Percentiles rank a stretch among this genome's conserved stretches.
Evolutionary conservation across 2,113 vertebrate species (phyloP).

Genomic region (Ammodramus savannarum): DNA sequence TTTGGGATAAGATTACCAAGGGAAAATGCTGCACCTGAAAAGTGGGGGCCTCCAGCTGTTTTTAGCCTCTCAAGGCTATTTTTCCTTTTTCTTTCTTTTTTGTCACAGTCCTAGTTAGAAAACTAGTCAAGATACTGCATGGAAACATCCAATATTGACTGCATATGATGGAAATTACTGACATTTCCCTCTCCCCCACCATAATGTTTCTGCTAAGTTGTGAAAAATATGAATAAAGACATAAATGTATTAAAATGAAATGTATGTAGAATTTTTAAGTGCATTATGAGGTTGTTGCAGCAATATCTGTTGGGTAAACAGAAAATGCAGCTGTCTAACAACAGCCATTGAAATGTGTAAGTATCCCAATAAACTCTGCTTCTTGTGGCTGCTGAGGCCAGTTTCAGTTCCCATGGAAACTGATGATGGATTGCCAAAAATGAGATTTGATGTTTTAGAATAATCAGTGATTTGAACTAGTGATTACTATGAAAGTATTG

Average conservation of each 20-base stretch:
- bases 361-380: constrained; percentile 50
- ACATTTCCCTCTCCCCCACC: not conserved
- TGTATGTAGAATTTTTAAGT: not conserved
- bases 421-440: constrained; percentile 61
- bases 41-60: not conserved
- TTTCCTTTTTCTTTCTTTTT: not conserved
- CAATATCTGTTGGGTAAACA: constrained; percentile 46
- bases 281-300: not conserved
- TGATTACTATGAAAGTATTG: constrained; percentile 23
- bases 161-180: not conserved
- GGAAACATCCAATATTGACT: not conserved
- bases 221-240: not conserved
- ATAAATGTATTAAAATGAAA: constrained; percentile 16
- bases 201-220: not conserved
- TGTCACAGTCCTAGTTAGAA: not conserved
- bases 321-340: constrained; percentile 42
- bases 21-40: not conserved
- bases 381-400: constrained; percentile 11
- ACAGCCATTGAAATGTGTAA: constrained; percentile 42
- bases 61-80: not conserved
- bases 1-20: not conserved
- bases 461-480: constrained; percentile 52
- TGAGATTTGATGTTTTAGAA: constrained; percentile 55
- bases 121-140: not conserved
- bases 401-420: constrained; percentile 66